phyloP scores from a whole-genome alignment of 2,113 vertebrate genomes.

The Neoarius graeffei region DNA sequence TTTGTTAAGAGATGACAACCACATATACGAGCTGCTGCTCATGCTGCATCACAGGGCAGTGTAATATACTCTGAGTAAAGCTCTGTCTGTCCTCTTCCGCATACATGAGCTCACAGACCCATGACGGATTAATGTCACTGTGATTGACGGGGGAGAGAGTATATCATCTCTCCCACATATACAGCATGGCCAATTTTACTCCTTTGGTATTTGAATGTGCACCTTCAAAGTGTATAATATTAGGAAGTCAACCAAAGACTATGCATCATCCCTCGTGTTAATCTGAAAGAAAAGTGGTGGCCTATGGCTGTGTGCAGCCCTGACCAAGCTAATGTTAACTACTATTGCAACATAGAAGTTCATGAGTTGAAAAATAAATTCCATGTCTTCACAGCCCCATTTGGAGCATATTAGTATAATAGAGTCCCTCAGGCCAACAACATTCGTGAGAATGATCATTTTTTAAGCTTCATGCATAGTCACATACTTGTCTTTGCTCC shows the following conservation, averaged over 20 bases:
- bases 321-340: neutral
- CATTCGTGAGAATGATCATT: neutral
- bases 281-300: neutral
- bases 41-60: neutral
- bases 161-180: neutral
- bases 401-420: neutral
- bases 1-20: neutral
- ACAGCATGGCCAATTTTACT: neutral
- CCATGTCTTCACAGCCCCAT: neutral
- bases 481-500: constrained; percentile 15
- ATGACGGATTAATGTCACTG: neutral
- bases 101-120: neutral
- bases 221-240: neutral
- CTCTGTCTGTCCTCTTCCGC: neutral
- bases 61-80: neutral
- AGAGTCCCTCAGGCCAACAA: neutral
- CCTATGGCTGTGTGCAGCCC: neutral
- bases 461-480: constrained; percentile 6
- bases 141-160: neutral
- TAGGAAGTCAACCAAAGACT: neutral
- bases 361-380: neutral
- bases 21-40: neutral
- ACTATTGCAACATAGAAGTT: neutral
- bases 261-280: neutral
- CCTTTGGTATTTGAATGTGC: neutral